These are phyloP conservation scores for Nebria ingens DNA, from an alignment of 1,140 invertebrate species.

Conservation along the genomic window DNA sequence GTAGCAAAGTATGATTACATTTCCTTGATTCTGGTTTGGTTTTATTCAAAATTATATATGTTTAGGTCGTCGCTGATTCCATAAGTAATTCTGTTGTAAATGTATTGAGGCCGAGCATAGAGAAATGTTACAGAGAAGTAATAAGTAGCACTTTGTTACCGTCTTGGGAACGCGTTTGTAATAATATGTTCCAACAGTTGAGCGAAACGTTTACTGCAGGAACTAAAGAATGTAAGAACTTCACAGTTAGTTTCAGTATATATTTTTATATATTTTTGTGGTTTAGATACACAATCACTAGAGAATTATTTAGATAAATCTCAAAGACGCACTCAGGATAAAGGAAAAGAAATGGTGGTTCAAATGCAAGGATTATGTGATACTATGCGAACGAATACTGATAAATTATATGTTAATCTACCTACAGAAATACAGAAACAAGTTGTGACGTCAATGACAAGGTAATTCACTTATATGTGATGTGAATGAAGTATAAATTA, in stretches of 20 bases:
- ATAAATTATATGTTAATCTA: constrained; percentile 25
- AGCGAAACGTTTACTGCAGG: constrained; percentile 77
- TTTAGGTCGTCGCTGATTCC: constrained; percentile 60
- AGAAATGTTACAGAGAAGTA: constrained; percentile 60
- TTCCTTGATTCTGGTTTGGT: neutral
- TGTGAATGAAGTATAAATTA: neutral
- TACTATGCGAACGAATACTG: constrained; percentile 26
- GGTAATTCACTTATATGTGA: constrained; percentile 19
- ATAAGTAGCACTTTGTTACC: constrained; percentile 67
- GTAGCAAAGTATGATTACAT: constrained; percentile 52
- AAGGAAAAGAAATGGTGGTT: constrained; percentile 29
- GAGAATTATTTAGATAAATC: constrained; percentile 30
- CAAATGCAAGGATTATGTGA: constrained; percentile 32
- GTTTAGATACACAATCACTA: constrained; percentile 31
- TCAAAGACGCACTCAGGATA: constrained; percentile 29
- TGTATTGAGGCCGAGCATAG: constrained; percentile 53
- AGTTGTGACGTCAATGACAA: constrained; percentile 25
- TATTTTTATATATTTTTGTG: constrained; percentile 11
- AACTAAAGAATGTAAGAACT: constrained; percentile 70
- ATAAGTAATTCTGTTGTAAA: constrained; percentile 55
- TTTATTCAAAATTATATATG: constrained; percentile 12
- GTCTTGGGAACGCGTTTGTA: constrained; percentile 72
- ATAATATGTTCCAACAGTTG: constrained; percentile 77
- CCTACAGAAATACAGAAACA: constrained; percentile 29
- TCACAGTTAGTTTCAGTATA: neutral